Evolutionary conservation across 2,797 vertebrate species (phyloP), one percentile per base, ranked within the genome.

Genomic region (Ctenopoma multispine): DNA sequence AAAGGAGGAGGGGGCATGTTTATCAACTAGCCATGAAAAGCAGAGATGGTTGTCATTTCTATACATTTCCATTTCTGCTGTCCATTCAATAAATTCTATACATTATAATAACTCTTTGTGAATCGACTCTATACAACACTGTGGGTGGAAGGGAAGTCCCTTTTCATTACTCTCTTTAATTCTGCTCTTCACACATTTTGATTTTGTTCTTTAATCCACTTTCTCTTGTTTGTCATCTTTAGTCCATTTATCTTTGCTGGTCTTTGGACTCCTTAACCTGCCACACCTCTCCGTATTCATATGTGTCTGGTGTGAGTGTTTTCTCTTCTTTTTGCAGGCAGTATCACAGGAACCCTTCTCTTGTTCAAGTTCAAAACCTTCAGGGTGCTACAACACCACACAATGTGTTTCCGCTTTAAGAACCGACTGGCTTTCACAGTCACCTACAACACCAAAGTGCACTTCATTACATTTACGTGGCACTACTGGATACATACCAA

Each of bases 21-120:
- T 80, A 86, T 90, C 87, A 88, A 75, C 69, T n/a, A 29, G 59
- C 72, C 77, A 81, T 87, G 81, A 89, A 87, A 82, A 78, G 81
- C 82, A 79, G 70, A 84, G 90, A 91, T 86, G 72, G 82, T 70
- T 75, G 80, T 85, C 68, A 11, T 77, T 84, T 86, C 75, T 79
- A 63, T 44, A 74, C 78, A 74, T 85, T 88, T 82, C 71, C 71
- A 86, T 87, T 81, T 59, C 55, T 60, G 62, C 56, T 8, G 38
- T 46, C 66, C 47, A 75, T 79, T 81, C 81, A 79, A 77, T 83
- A 75, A 59, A 87, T 75, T 77, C 69, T 72, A 63, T 73, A 79
- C 69, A 65, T 60, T 75, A 61, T 48, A 76, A 79, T 55, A 65
- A 76, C 21, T 43, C 59, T 44, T 41, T 18, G 34, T 64, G 18